These are phyloP conservation scores for Hemithea aestivaria DNA, from an alignment of 2,888 invertebrate genomes.

Conservation along the genomic window DNA sequence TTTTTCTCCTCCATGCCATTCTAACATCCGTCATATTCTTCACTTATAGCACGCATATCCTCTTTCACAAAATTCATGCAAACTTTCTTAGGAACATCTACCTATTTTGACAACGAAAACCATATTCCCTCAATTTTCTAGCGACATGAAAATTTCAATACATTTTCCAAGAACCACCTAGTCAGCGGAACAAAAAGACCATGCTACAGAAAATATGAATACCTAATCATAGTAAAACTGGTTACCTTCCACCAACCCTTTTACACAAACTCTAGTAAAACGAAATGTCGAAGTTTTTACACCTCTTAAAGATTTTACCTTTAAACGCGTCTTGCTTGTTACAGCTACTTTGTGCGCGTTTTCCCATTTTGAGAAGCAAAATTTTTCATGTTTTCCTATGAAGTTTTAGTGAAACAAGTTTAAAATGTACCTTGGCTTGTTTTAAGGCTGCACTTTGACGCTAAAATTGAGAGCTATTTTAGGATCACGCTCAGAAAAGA, in stretches of 20 bases:
- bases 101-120: too few species aligned
- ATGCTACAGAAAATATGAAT: constrained; percentile 15
- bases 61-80: too few species aligned
- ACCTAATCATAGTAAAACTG: constrained; percentile 16
- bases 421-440: constrained; percentile 13
- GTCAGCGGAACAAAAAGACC: constrained; percentile 8
- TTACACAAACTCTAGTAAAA: constrained; percentile 15
- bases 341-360: constrained; percentile 15
- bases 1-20: too few species aligned
- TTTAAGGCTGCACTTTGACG: constrained; percentile 6
- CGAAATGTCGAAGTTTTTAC: constrained; percentile 12
- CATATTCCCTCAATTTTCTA: too few species aligned
- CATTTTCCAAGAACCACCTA: constrained; percentile 4
- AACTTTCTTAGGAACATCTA: too few species aligned
- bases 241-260: constrained; percentile 10
- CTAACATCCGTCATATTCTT: too few species aligned
- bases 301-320: constrained; percentile 15
- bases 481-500: not conserved
- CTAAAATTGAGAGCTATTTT: constrained; percentile 3
- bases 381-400: constrained; percentile 18
- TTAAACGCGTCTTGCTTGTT: constrained; percentile 10
- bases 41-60: too few species aligned
- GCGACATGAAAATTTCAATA: not conserved
- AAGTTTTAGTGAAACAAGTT: constrained; percentile 21
- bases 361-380: constrained; percentile 13